These are phyloP conservation scores for Gymnoscopelus braueri DNA, from an alignment of 2,797 vertebrate species.

Conservation along the genomic window DNA sequence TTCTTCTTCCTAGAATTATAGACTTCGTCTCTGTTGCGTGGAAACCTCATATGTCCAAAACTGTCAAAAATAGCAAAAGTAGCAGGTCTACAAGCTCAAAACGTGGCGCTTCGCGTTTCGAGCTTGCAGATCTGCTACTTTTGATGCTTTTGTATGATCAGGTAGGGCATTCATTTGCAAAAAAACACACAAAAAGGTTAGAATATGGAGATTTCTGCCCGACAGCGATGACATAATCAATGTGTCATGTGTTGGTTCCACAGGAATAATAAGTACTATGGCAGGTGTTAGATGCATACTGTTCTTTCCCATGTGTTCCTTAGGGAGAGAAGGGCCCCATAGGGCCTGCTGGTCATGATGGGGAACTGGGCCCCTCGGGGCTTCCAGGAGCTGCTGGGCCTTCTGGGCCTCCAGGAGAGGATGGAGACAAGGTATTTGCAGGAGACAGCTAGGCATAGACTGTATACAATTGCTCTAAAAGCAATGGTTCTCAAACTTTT, in stretches of 20 bases:
- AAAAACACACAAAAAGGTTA: too few species aligned
- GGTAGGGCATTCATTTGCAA: too few species aligned
- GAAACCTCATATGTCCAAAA: too few species aligned
- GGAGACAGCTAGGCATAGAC: neutral
- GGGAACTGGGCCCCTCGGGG: constrained; percentile 84
- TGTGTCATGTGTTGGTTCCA: constrained; percentile 32
- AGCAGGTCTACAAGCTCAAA: too few species aligned
- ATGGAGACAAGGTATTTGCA: constrained; percentile 90
- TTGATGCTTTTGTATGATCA: neutral
- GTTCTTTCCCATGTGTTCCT: constrained; percentile 43
- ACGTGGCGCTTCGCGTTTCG: too few species aligned
- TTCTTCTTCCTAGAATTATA: constrained; percentile 18
- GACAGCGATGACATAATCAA: constrained; percentile 21
- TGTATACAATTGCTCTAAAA: neutral
- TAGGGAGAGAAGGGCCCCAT: constrained; percentile 89
- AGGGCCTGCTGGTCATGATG: constrained; percentile 87
- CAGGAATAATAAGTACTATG: constrained; percentile 38
- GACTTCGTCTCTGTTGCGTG: constrained; percentile 3
- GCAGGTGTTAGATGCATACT: constrained; percentile 34
- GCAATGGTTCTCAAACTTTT: too few species aligned
- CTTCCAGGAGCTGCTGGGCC: constrained; percentile 84
- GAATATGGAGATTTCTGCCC: neutral
- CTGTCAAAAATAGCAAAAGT: too few species aligned
- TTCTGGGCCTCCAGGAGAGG: constrained; percentile 86
- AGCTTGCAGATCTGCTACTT: neutral